phyloP scores from a whole-genome alignment of 2,888 invertebrate genomes.

The Euplexia lucipara region DNA sequence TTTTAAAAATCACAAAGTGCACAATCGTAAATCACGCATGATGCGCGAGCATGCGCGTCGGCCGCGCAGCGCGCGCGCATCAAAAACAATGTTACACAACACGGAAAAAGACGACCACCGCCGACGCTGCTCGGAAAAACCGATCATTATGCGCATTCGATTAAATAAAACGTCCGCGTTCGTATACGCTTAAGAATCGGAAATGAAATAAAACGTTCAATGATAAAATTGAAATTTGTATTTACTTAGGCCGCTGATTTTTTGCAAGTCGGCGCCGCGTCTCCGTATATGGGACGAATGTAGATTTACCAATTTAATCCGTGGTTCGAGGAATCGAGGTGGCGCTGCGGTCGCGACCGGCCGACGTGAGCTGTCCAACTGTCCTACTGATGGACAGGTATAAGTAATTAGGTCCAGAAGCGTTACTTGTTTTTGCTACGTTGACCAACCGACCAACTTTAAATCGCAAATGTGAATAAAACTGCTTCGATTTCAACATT shows the following conservation, averaged over 20 bases:
- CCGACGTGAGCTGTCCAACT: constrained; percentile 68
- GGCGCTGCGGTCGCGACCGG: constrained; percentile 68
- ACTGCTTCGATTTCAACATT: constrained; percentile 67
- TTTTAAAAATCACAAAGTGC: constrained; percentile 82
- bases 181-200: constrained; percentile 81
- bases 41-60: constrained; percentile 71
- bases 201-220: constrained; percentile 86
- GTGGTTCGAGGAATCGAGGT: constrained; percentile 80
- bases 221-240: constrained; percentile 89
- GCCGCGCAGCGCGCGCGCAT: constrained; percentile 71
- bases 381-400: constrained; percentile 75
- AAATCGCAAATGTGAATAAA: constrained; percentile 71
- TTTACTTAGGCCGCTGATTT: constrained; percentile 84
- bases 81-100: constrained; percentile 83
- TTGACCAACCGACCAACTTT: constrained; percentile 60
- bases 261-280: constrained; percentile 82
- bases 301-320: constrained; percentile 87
- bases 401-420: constrained; percentile 75
- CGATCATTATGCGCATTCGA: constrained; percentile 87
- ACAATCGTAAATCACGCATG: constrained; percentile 83
- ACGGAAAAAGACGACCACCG: constrained; percentile 88
- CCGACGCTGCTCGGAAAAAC: constrained; percentile 83
- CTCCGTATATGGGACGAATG: constrained; percentile 83
- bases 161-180: constrained; percentile 82
- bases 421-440: constrained; percentile 71